A percentile compares a stretch with the other conserved stretches of the same genome.
phyloP scores from a whole-genome alignment of 2,113 vertebrate species.

The Apteryx mantelli region DNA sequence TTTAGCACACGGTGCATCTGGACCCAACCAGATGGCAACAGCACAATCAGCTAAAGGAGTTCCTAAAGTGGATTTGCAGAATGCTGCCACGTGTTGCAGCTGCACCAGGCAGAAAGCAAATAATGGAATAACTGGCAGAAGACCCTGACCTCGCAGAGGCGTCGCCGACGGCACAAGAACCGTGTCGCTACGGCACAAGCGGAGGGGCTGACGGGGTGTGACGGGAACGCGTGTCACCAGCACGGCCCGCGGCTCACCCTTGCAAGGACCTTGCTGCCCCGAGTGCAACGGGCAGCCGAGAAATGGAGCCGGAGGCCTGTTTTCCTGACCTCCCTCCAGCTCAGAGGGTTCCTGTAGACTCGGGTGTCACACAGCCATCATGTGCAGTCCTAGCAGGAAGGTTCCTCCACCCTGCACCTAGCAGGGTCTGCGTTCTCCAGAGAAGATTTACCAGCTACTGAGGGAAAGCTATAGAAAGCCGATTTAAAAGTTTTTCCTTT shows the following conservation, averaged over 20 bases:
- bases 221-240: accelerated
- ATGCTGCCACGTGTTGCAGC: background rate
- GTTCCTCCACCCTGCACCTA: too few relatives aligned
- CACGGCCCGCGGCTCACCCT: background rate
- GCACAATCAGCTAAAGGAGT: background rate
- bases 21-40: background rate
- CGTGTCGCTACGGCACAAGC: accelerated
- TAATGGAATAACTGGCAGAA: background rate
- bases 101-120: background rate
- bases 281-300: accelerated
- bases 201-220: background rate
- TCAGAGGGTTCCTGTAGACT: too few relatives aligned
- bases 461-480: too few relatives aligned
- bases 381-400: too few relatives aligned
- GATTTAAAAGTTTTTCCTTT: too few relatives aligned
- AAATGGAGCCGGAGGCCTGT: accelerated
- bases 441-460: too few relatives aligned
- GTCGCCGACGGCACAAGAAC: background rate
- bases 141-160: background rate
- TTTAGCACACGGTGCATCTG: background rate
- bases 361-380: too few relatives aligned
- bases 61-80: background rate
- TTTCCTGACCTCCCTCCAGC: too few relatives aligned
- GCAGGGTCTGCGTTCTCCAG: too few relatives aligned
- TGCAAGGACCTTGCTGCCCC: background rate